Percentiles rank a stretch among this genome's conserved stretches.
Conservation (phyloP, 2,113 vertebrate species). For the Daubentonia madagascariensis region DNA sequence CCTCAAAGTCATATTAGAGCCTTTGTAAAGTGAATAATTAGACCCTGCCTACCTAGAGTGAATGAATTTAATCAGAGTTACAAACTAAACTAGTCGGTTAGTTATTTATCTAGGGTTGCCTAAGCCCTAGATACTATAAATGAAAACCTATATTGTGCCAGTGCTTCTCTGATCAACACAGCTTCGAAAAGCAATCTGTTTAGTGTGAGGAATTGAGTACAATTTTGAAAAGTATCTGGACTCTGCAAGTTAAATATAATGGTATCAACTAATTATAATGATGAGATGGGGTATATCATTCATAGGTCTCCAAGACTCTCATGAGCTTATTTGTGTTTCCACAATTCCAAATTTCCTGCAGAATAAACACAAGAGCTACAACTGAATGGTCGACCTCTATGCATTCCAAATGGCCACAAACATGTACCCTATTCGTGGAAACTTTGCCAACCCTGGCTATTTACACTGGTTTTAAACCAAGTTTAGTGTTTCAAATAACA, state of each 20-base stretch:
- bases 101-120: neutral
- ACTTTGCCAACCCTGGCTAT: neutral
- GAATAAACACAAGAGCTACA: neutral
- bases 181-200: neutral
- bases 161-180: neutral
- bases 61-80: neutral
- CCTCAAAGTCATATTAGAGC: neutral
- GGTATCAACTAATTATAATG: neutral
- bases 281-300: neutral
- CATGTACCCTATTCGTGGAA: neutral
- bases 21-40: neutral
- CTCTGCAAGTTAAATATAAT: neutral
- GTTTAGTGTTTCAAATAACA: neutral
- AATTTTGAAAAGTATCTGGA: neutral
- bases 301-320: neutral
- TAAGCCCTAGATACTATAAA: neutral
- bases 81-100: neutral
- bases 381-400: neutral
- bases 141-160: neutral
- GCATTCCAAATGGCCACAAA: neutral
- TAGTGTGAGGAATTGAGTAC: neutral
- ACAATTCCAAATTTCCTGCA: neutral
- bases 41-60: neutral
- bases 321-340: neutral
- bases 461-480: conserved; percentile 30